phyloP scores from a whole-genome alignment of 2,113 vertebrate genomes.

The Ictidomys tridecemlineatus region DNA sequence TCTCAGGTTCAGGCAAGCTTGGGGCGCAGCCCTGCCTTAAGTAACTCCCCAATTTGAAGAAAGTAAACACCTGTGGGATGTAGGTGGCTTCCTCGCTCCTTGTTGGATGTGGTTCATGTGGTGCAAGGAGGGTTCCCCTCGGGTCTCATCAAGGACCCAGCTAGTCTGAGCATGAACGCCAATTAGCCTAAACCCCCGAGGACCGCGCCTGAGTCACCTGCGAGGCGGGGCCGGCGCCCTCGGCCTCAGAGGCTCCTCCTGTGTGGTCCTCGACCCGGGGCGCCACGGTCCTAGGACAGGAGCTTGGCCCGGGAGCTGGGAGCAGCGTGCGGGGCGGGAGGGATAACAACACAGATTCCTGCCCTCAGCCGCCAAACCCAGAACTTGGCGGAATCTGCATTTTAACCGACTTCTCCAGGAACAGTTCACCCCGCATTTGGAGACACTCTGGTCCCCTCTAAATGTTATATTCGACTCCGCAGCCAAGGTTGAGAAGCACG shows the following conservation, averaged over 20 bases:
- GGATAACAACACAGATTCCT: not conserved
- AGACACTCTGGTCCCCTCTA: constrained; percentile 87
- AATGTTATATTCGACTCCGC: constrained; percentile 82
- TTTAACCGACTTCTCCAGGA: constrained; percentile 84
- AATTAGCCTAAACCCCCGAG: constrained; percentile 40
- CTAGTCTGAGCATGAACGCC: constrained; percentile 70
- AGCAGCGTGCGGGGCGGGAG: fast-evolving
- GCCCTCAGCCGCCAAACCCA: not conserved
- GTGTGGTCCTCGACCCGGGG: constrained; percentile 18
- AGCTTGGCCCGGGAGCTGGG: too few species aligned
- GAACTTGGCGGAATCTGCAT: not conserved
- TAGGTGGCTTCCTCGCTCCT: not conserved
- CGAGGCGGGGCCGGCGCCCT: constrained; percentile 73
- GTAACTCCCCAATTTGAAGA: not conserved
- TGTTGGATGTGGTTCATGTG: not conserved
- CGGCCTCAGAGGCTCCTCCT: constrained; percentile 80
- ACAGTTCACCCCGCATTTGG: constrained; percentile 74
- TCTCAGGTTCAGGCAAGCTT: constrained; percentile 70
- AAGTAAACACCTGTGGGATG: constrained; percentile 45
- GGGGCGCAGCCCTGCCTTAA: constrained; percentile 1
- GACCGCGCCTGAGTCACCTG: constrained; percentile 77
- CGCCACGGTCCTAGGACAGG: fast-evolving
- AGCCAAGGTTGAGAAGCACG: not conserved
- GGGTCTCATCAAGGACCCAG: constrained; percentile 39
- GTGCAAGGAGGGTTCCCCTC: constrained; percentile 22